These are phyloP conservation scores for Bombylius discolor DNA, from an alignment of 2,888 invertebrate genomes.

Conservation along the genomic window DNA sequence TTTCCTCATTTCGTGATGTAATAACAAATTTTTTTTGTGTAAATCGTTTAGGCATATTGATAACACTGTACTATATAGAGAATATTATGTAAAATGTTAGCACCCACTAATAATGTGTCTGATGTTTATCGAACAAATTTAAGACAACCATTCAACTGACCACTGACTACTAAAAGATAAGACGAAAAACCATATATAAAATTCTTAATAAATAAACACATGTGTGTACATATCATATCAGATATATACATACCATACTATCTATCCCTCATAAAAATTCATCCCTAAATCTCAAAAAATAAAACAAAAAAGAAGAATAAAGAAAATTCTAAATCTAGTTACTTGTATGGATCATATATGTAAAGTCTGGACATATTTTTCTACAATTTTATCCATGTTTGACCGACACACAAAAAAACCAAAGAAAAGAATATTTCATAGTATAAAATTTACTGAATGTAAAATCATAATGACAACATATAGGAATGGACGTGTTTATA, in stretches of 20 bases:
- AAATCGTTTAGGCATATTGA: conserved; percentile 3
- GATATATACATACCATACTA: conserved; percentile 1
- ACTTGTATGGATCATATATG: no score
- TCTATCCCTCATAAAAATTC: conserved; percentile 25
- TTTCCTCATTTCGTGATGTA: no score
- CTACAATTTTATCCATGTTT: no score
- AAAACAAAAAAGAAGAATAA: background rate
- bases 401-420: no score
- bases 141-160: conserved; percentile 17
- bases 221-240: no score
- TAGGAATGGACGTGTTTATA: no score
- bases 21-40: background rate
- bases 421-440: no score
- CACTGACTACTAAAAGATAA: conserved; percentile 23
- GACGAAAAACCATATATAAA: background rate
- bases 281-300: conserved; percentile 13
- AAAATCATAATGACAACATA: no score
- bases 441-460: no score
- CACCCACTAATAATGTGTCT: conserved; percentile 7
- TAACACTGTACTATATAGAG: background rate
- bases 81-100: background rate
- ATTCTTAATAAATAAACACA: no score
- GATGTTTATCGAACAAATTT: conserved; percentile 8
- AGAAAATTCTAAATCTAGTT: background rate
- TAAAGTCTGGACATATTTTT: no score